Evolutionary conservation across 35 echinoderm and acorn worm species (phyloP), one percentile per base, ranked within the genome.

Genomic region (Acanthaster planci): DNA sequence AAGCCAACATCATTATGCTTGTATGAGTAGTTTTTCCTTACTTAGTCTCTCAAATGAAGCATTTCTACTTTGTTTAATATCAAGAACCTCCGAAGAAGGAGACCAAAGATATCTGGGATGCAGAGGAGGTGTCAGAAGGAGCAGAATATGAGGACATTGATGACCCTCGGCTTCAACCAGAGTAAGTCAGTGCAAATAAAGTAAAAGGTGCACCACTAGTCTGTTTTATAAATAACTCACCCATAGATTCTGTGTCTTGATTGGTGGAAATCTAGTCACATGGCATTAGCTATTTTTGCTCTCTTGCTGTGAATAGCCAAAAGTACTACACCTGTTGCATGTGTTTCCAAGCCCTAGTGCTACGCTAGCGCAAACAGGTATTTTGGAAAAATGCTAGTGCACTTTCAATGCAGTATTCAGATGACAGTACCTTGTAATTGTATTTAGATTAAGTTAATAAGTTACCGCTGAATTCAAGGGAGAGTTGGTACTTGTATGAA

Each of bases 101-200:
- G 34, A 67, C 32, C 8, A 97, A 97, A 84, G 91, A 97, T 50
- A 97, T 97, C 26, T 97, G 95, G 95, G 91, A 97, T 93, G 91
- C 38, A 76, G 91, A 90, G 2, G 87, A 90, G 17, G 95, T 97
- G 7, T 79, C 85, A 7, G 95, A 97, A 60, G 95, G 95, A 77
- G 56, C 87, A 40, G 90, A 97, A 39, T 97, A 68, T 93, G 95
- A 97, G 37, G 95, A 97, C 52, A 17, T 87, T 17, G 67, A 85
- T 90, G 95, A 97, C 77, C 95, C 95, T 31, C 78, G 95, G 87
- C 88, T 76, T 32, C 82, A 97, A 82, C 95, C 95, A 42, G 95
- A 97, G 95, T 97, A 82, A 97, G 88, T 37, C 8, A 17, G 1
- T 40, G 36, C 37, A 2, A 21, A 38, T 34, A 78, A 21, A 4